Conservation (phyloP, 53 echinoderm and acorn worm species). For the Holothuria leucospilota region DNA sequence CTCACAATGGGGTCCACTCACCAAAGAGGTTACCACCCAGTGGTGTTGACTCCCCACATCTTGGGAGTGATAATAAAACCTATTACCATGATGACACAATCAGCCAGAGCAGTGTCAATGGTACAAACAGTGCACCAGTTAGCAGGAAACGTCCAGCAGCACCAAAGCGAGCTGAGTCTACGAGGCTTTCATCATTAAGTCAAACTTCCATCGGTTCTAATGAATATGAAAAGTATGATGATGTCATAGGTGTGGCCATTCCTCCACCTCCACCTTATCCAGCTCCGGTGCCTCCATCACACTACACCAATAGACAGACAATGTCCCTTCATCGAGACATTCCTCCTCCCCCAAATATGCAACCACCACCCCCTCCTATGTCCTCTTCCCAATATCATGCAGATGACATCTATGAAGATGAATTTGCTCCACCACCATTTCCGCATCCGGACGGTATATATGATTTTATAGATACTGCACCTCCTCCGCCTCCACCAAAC, state of each 20-base stretch:
- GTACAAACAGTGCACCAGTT: conserved; percentile 21
- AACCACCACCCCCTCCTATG: conserved; percentile 60
- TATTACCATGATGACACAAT: neutral
- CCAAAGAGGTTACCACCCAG: conserved; percentile 54
- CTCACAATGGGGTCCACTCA: neutral
- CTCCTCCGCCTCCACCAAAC: conserved; percentile 35
- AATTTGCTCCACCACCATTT: neutral
- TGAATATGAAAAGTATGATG: conserved; percentile 12
- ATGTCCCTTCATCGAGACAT: neutral
- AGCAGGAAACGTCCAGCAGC: conserved; percentile 76
- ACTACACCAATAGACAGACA: neutral
- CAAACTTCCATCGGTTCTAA: neutral
- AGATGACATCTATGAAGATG: conserved; percentile 25
- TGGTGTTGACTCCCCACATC: neutral
- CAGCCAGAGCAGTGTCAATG: too few relatives aligned
- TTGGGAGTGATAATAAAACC: conserved; percentile 11
- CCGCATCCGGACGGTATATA: neutral
- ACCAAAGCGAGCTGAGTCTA: conserved; percentile 78
- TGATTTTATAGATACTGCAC: conserved; percentile 13
- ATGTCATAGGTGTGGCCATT: conserved; percentile 13
- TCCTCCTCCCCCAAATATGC: conserved; percentile 36
- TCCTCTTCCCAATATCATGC: conserved; percentile 1
- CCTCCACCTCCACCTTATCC: conserved; percentile 43
- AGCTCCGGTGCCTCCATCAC: conserved; percentile 57
- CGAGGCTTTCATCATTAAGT: conserved; percentile 67